Conservation (phyloP, 2,797 vertebrate genomes). For the Cuniculus paca region DNA sequence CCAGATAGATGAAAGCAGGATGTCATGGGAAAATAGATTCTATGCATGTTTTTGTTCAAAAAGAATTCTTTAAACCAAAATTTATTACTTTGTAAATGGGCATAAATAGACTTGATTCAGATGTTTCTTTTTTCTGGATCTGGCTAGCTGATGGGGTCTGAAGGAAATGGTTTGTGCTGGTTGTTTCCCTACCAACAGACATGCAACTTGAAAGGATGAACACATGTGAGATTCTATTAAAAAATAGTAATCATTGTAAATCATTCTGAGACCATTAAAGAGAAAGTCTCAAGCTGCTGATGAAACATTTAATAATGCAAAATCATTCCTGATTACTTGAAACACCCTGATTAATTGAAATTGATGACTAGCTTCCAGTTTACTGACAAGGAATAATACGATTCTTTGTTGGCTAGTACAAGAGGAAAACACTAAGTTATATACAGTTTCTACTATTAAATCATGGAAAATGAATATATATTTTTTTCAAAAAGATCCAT, state of each 20-base stretch:
- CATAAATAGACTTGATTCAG: not conserved
- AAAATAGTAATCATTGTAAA: constrained; percentile 35
- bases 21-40: not conserved
- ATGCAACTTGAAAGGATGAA: not conserved
- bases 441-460: not conserved
- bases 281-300: not conserved
- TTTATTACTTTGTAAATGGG: not conserved
- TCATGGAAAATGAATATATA: not conserved
- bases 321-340: constrained; percentile 47
- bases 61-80: not conserved
- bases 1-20: not conserved
- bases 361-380: not conserved
- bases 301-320: constrained; percentile 54
- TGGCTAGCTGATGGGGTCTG: not conserved
- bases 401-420: not conserved
- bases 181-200: not conserved
- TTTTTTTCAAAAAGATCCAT: not conserved
- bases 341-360: constrained; percentile 47
- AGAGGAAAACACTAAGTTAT: constrained; percentile 26
- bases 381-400: constrained; percentile 28
- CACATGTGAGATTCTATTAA: not conserved
- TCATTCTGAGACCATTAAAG: constrained; percentile 3
- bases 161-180: not conserved
- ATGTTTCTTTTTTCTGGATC: not conserved
- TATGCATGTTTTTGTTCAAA: not conserved